A percentile compares a stretch with the other conserved stretches of the same genome.
phyloP scores from a whole-genome alignment of 92 coral and sea anemone species.

The Montipora capitata region DNA sequence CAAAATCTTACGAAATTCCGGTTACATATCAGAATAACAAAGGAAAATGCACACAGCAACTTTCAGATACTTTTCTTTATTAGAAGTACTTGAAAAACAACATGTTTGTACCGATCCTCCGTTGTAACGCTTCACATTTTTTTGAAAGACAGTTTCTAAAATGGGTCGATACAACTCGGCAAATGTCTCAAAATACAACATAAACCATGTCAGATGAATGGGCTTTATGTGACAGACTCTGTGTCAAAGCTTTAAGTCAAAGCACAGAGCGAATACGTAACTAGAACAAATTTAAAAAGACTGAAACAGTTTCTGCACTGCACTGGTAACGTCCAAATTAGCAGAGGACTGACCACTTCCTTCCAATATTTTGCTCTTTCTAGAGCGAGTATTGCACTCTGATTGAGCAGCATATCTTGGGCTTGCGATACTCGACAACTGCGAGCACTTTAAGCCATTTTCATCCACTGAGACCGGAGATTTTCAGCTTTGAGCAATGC shows the following conservation, averaged over 20 bases:
- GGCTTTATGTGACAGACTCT: background rate
- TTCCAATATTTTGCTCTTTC: slow-evolving; percentile 4
- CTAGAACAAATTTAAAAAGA: slow-evolving; percentile 12
- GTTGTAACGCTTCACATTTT: slow-evolving; percentile 3
- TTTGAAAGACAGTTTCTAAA: slow-evolving; percentile 6
- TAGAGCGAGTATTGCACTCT: too few relatives aligned
- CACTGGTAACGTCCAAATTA: slow-evolving; percentile 23
- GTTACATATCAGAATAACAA: too few relatives aligned
- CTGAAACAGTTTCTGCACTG: slow-evolving; percentile 17
- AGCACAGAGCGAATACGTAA: background rate
- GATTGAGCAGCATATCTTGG: too few relatives aligned
- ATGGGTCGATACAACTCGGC: background rate
- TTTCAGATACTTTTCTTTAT: too few relatives aligned
- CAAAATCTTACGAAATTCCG: too few relatives aligned
- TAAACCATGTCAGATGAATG: slow-evolving; percentile 21
- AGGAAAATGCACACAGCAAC: too few relatives aligned
- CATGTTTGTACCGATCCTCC: slow-evolving; percentile 2
- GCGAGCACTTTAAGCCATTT: background rate
- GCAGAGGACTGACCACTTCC: slow-evolving; percentile 25
- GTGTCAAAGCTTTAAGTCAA: slow-evolving; percentile 15
- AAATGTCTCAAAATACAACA: background rate
- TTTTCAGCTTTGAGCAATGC: slow-evolving; percentile 25
- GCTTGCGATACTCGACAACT: slow-evolving; percentile 1
- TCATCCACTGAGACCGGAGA: slow-evolving; percentile 15
- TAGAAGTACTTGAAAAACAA: too few relatives aligned